A percentile compares a stretch with the other conserved stretches of the same genome.
Evolutionary conservation across 37 sponge, comb jelly and placozoan genomes (phyloP).

Genomic region (Halisarca cf. caerulea): DNA sequence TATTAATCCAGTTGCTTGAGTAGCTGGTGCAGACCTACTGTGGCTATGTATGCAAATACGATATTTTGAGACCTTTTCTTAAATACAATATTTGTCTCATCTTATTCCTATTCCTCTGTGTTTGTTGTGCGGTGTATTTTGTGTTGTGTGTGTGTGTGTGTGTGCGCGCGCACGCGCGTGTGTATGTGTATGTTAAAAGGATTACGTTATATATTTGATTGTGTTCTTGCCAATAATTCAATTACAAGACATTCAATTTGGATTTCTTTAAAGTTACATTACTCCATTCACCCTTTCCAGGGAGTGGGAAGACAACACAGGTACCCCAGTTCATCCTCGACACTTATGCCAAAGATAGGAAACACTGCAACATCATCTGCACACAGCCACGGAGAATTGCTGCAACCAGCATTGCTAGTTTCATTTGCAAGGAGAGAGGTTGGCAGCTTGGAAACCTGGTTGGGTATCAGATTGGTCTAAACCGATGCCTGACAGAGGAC

Average conservation of each 20-base stretch:
- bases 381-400: slow-evolving; percentile 95
- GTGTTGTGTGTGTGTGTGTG: slow-evolving; percentile 18
- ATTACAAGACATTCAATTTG: neutral
- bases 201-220: neutral
- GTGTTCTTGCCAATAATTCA: neutral
- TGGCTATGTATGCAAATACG: too few relatives aligned
- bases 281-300: too few relatives aligned
- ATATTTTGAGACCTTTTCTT: too few relatives aligned
- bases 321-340: slow-evolving; percentile 96
- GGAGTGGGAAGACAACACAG: slow-evolving; percentile 92
- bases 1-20: too few relatives aligned
- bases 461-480: slow-evolving; percentile 93
- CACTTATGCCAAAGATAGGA: slow-evolving; percentile 43
- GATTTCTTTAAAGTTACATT: too few relatives aligned
- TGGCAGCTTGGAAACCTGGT: slow-evolving; percentile 89
- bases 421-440: slow-evolving; percentile 61
- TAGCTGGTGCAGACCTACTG: too few relatives aligned
- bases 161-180: neutral
- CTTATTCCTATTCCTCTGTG: too few relatives aligned
- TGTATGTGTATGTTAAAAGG: neutral
- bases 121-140: too few relatives aligned
- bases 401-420: slow-evolving; percentile 83
- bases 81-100: too few relatives aligned
- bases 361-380: slow-evolving; percentile 93
- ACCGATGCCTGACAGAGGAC: slow-evolving; percentile 71